Percentiles rank a stretch among this genome's conserved stretches.
These are phyloP conservation scores for Tragelaphus imberbis DNA, from an alignment of 2,113 vertebrate genomes.

Conservation along the genomic window DNA sequence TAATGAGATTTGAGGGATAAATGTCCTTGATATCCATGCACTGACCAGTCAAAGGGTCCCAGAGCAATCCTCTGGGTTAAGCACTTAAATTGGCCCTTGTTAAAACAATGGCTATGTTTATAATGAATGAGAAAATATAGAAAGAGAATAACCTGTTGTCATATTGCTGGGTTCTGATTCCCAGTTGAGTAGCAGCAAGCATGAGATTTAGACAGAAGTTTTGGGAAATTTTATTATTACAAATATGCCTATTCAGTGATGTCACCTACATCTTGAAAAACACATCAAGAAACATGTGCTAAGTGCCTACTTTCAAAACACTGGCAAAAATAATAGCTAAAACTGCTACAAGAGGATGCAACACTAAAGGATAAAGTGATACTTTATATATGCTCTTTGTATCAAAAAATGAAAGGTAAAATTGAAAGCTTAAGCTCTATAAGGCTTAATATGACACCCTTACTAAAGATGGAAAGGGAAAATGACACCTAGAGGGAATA, in stretches of 20 bases:
- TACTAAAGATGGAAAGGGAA: background rate
- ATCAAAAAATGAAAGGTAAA: conserved; percentile 35
- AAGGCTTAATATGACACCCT: background rate
- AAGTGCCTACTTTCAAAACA: conserved; percentile 34
- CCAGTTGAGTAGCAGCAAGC: background rate
- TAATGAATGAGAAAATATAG: conserved; percentile 23
- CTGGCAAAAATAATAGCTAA: conserved; percentile 3
- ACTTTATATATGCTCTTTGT: background rate
- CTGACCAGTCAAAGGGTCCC: background rate
- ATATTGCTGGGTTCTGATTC: background rate
- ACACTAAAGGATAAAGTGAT: background rate
- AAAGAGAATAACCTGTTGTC: background rate
- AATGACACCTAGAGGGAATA: background rate
- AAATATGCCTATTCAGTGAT: conserved; percentile 29
- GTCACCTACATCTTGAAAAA: conserved; percentile 35
- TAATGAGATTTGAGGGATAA: conserved; percentile 13
- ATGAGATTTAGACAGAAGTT: background rate
- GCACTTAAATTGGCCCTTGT: background rate
- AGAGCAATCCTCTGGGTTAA: conserved; percentile 37
- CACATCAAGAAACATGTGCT: conserved; percentile 42
- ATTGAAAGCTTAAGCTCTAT: conserved; percentile 33
- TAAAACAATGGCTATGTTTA: conserved; percentile 26
- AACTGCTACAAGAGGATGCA: background rate
- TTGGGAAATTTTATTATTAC: background rate
- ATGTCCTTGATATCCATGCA: background rate